phyloP scores from a whole-genome alignment of 2,888 invertebrate species.

The Tuta absoluta region DNA sequence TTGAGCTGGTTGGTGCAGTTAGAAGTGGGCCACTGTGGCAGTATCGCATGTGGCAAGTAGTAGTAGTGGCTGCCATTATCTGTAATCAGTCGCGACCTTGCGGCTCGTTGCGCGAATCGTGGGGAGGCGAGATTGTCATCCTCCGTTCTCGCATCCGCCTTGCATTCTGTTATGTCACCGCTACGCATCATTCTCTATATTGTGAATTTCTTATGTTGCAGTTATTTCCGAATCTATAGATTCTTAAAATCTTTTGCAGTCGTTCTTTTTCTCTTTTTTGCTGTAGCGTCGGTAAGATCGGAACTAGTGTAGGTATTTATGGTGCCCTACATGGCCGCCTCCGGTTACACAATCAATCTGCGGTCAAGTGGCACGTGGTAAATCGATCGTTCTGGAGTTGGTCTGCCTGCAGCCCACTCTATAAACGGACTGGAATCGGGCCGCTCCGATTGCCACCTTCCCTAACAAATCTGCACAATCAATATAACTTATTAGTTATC shows the following conservation, averaged over 20 bases:
- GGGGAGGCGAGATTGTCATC: constrained; percentile 76
- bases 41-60: constrained; percentile 58
- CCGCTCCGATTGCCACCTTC: constrained; percentile 30
- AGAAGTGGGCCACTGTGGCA: constrained; percentile 67
- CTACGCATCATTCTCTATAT: neutral
- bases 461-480: constrained; percentile 45
- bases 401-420: constrained; percentile 16
- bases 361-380: constrained; percentile 28
- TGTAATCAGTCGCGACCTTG: constrained; percentile 79
- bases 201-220: neutral
- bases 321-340: neutral
- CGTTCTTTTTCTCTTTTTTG: neutral
- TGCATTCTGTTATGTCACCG: constrained; percentile 59
- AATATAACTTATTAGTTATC: constrained; percentile 40
- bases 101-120: constrained; percentile 75
- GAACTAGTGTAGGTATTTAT: neutral
- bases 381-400: constrained; percentile 28
- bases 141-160: constrained; percentile 75
- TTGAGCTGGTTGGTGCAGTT: constrained; percentile 40
- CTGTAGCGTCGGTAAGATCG: neutral
- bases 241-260: neutral
- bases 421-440: constrained; percentile 12
- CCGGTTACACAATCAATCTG: constrained; percentile 22
- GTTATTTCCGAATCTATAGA: neutral
- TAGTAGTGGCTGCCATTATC: constrained; percentile 57